Evolutionary conservation across 2,888 invertebrate species (phyloP).

Genomic region (Rotaria socialis): DNA sequence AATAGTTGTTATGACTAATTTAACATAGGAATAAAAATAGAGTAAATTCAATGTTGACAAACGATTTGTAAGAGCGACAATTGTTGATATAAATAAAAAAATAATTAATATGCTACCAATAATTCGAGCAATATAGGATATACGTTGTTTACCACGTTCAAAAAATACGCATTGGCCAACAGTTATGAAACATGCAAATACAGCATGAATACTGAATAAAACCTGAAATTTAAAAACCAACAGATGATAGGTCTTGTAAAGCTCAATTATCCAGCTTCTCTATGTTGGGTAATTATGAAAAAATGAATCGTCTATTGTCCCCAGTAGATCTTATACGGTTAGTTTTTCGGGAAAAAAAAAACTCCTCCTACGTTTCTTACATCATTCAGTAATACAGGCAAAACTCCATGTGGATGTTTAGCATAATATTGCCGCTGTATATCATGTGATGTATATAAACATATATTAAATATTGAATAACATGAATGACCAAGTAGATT

Average conservation of each 20-base stretch:
- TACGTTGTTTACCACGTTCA: conserved; percentile 74
- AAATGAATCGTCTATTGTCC: too few species aligned
- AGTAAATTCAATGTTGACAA: conserved; percentile 83
- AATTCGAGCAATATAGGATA: conserved; percentile 71
- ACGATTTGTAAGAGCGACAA: conserved; percentile 65
- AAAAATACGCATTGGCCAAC: conserved; percentile 82
- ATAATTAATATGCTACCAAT: conserved; percentile 67
- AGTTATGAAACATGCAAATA: conserved; percentile 75
- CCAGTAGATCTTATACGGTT: too few species aligned
- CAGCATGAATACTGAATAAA: conserved; percentile 87
- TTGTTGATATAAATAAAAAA: conserved; percentile 67
- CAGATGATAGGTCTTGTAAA: too few species aligned
- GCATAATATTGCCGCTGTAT: conserved; percentile 39
- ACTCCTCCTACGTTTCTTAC: neutral
- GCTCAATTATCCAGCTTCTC: too few species aligned
- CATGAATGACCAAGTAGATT: conserved; percentile 42
- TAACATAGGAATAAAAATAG: conserved; percentile 89
- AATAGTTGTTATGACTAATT: conserved; percentile 85
- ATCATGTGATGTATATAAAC: conserved; percentile 38
- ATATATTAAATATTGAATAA: conserved; percentile 45
- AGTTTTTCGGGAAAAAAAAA: too few species aligned
- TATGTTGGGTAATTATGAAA: too few species aligned
- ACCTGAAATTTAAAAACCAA: neutral
- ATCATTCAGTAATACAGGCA: conserved; percentile 45
- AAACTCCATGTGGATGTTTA: conserved; percentile 42